phyloP scores from a whole-genome alignment of 2,113 vertebrate species.

The Argyrosomus japonicus region DNA sequence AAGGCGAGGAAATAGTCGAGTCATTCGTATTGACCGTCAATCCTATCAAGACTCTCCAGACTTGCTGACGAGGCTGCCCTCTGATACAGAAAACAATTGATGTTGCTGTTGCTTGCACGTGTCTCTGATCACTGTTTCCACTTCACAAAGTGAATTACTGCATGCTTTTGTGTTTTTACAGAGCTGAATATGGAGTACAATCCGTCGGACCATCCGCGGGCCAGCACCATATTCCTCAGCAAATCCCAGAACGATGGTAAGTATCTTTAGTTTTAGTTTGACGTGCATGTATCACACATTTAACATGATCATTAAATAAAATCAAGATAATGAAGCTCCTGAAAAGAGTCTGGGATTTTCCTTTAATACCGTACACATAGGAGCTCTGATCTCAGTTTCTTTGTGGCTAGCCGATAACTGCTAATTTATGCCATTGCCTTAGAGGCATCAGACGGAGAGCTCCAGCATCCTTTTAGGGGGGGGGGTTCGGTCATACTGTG shows the following conservation, averaged over 20 bases:
- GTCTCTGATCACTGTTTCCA: background rate
- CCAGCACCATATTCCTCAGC: constrained; percentile 95
- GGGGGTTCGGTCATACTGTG: background rate
- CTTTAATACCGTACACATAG: background rate
- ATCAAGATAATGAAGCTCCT: background rate
- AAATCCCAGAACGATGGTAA: constrained; percentile 96
- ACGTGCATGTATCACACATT: fast-evolving
- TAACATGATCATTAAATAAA: background rate
- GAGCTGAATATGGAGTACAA: constrained; percentile 93
- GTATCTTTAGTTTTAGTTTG: constrained; percentile 50
- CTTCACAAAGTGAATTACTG: background rate
- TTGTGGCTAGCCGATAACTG: constrained; percentile 17
- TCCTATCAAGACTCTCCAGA: no score
- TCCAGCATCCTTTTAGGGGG: background rate
- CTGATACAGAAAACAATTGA: background rate
- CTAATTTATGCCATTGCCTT: constrained; percentile 24
- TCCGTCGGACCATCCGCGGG: constrained; percentile 91
- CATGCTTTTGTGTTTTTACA: constrained; percentile 64
- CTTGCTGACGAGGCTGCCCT: background rate
- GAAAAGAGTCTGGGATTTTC: background rate
- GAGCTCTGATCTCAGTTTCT: background rate
- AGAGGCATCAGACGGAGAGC: constrained; percentile 25
- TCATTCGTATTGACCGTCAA: background rate
- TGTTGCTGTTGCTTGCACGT: background rate
- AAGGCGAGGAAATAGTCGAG: background rate